Percentiles rank a stretch among this genome's conserved stretches.
phyloP scores from a whole-genome alignment of 2,113 vertebrate species.

The Psilopogon haemacephalus region DNA sequence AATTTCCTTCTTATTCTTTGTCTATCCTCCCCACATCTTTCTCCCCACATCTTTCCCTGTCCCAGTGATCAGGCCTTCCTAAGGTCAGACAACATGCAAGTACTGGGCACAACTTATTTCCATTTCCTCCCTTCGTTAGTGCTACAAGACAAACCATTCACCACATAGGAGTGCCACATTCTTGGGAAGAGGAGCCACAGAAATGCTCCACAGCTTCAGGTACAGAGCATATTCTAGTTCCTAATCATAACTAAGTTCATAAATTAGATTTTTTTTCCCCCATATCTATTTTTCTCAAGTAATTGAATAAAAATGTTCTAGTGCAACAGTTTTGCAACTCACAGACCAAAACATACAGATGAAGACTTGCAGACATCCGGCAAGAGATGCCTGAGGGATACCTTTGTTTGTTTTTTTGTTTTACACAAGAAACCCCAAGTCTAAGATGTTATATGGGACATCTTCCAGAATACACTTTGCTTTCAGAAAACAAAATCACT shows the following conservation, averaged over 20 bases:
- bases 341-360: not conserved
- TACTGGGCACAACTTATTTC: not conserved
- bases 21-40: accelerated
- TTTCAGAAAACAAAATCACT: not conserved
- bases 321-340: not conserved
- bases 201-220: not conserved
- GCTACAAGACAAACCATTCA: not conserved
- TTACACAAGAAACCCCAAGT: not conserved
- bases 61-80: not conserved
- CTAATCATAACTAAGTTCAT: not conserved
- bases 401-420: not conserved
- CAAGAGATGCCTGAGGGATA: not conserved
- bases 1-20: not conserved
- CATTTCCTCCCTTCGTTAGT: not conserved
- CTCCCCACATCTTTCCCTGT: not conserved
- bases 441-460: not conserved
- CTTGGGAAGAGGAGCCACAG: not conserved
- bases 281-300: not conserved
- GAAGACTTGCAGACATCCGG: not conserved
- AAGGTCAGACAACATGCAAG: not conserved
- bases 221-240: too few relatives aligned
- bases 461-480: not conserved
- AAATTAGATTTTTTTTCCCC: not conserved
- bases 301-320: not conserved
- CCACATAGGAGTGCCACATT: accelerated